Base-by-base conservation (phyloP, 2,888 invertebrate species). In the Plebejus melissa region DNA sequence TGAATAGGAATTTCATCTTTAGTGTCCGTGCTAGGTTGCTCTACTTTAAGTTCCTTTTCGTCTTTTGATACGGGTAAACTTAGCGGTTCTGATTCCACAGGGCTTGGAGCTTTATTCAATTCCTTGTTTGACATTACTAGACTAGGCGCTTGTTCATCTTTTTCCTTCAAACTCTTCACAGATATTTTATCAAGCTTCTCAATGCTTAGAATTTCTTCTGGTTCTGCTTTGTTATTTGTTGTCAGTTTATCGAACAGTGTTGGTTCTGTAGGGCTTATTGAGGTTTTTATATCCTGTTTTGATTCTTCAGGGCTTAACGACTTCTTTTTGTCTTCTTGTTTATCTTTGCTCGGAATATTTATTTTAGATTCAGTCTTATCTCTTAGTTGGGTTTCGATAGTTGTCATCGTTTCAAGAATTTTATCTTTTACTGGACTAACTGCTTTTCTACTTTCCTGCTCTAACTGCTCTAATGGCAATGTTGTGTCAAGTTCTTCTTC, bases 221-320 rank as follows among this genome's bases (percentile, higher is more conserved):
- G 58, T 58, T 58, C 58, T 22, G 32, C 5, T 69, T 36, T 4
- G 13, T 13, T 22, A 38, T n/a, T 6, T 38, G 11, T n/a, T 74
- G 22, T 1, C 5, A 28, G 13, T 46, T 6, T n/a, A 69, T 50
- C 22, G 1, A 36, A 2, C 38, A n/a, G 6, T 22, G 4, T 16
- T 70, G 41, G 9, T 41, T 75, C 69, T 0, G 60, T 46, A 0
- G 75, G 78, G 38, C 79, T 80, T 0, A 76, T 50, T 6, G 13
- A 50, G 6, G 78, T 79, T 4, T 74, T 74, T 7, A 71, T 69
- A 2, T 75, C 54, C n/a, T 38, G 70, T 41, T 9, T 22, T 41
- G 16, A n/a, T 41, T 70, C 4, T 28, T 22, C 22, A 41, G 41
- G 46, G n/a, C 46, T 70, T 1, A 41, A 41, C 41, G 22, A 36